Base-by-base conservation (phyloP, 2,888 invertebrate species). In the Lymantria monacha region DNA sequence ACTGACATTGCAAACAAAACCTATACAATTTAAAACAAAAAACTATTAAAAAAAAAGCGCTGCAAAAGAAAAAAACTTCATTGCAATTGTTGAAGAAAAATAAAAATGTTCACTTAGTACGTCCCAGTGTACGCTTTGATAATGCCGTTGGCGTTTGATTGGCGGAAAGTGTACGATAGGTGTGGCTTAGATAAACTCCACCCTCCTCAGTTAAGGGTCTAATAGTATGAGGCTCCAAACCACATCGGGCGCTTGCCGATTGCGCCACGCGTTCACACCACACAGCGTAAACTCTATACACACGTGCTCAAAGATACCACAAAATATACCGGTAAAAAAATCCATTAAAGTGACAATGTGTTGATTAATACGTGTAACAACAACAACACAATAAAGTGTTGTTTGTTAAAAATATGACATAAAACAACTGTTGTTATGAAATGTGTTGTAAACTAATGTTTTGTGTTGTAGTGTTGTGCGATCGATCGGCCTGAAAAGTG, bases 171-270 rank as follows among this genome's bases (percentile, higher is more conserved):
- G 69, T 73, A 72, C 63, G 65, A 69, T 62, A 65, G 90, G 89
- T 87, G 91, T 79, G 83, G 86, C 69, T 59, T 68, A 42, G 30
- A 42, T 40, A 53, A 59, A 81, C 79, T 68, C 83, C 88, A 78
- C 92, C 92, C 81, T 72, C 76, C 74, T 66, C 82, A 57, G 83
- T 72, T 82, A 84, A 85, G 87, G 86, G 81, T 81, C 81, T 79
- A 62, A 63, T 69, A 65, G 76, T 72, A 70, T 69, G 71, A 72
- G 81, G 74, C 73, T 69, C 74, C 88, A 90, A 86, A 89, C 85
- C 83, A 84, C 82, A 83, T 76, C 85, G 79, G 85, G 90, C 91
- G 90, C 88, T 87, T 72, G 89, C 74, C 79, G 85, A 76, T 76
- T 72, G 88, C 89, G 89, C 90, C 88, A 82, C 87, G 88, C 85